Percentiles rank a stretch among this genome's conserved stretches.
Conservation (phyloP, 37 sponge, comb jelly and placozoan species). For the Beroe ovata region DNA sequence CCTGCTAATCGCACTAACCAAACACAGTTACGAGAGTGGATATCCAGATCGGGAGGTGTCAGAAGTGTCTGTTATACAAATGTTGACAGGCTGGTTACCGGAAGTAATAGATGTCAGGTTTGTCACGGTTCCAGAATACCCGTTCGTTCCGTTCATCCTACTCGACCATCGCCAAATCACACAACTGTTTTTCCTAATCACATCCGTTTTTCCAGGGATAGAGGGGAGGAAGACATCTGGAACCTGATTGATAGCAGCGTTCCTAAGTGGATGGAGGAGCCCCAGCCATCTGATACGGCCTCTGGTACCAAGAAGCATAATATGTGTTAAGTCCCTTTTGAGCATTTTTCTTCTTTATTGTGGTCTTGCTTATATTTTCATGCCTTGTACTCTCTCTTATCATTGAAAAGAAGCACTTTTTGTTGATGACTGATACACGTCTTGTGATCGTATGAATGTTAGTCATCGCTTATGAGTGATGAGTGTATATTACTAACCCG, state of each 20-base stretch:
- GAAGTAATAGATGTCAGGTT: conserved; percentile 59
- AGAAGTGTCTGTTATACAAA: conserved; percentile 76
- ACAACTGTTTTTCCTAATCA: not conserved
- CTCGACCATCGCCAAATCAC: not conserved
- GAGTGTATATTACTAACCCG: not conserved
- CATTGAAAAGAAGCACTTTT: no score
- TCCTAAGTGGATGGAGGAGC: conserved; percentile 56
- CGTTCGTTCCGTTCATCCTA: no score
- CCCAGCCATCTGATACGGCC: not conserved
- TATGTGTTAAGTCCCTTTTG: no score
- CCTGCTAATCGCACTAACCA: not conserved
- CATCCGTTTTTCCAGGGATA: not conserved
- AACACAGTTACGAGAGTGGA: conserved; percentile 58
- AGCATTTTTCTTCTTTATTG: no score
- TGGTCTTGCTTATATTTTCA: no score
- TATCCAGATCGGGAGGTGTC: conserved; percentile 71
- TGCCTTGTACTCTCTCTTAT: no score
- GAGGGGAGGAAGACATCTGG: conserved; percentile 52
- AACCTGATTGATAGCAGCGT: conserved; percentile 28
- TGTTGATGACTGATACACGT: no score
- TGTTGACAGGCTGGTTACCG: conserved; percentile 90
- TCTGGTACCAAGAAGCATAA: no score
- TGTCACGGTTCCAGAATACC: no score
- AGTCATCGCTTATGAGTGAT: no score
- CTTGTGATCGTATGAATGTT: no score